A percentile compares a stretch with the other conserved stretches of the same genome.
phyloP scores from a whole-genome alignment of 2,888 invertebrate genomes.

The Napeogenes inachia region DNA sequence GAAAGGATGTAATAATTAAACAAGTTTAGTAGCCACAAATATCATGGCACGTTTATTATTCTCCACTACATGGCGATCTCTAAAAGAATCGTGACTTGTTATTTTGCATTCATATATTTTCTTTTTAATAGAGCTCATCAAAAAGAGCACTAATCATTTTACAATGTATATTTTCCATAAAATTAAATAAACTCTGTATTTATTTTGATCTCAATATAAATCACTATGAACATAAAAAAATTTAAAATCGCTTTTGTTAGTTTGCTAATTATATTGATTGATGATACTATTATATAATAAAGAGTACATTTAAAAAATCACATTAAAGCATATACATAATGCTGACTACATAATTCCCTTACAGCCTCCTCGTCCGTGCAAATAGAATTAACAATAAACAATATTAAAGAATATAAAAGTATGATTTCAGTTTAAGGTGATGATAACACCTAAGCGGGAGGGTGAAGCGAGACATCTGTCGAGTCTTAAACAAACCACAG shows the following conservation, averaged over 20 bases:
- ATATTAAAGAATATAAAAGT: constrained; percentile 46
- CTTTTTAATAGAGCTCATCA: constrained; percentile 70
- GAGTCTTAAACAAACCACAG: neutral
- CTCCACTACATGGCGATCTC: constrained; percentile 79
- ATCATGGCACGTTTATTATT: constrained; percentile 80
- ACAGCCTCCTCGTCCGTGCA: constrained; percentile 60
- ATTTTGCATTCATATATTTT: constrained; percentile 74
- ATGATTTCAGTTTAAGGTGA: constrained; percentile 46
- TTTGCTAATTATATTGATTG: constrained; percentile 75
- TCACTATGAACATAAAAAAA: constrained; percentile 73
- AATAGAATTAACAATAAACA: constrained; percentile 66
- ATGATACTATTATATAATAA: constrained; percentile 77
- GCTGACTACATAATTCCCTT: constrained; percentile 76
- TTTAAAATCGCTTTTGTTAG: constrained; percentile 69
- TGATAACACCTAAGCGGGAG: constrained; percentile 35
- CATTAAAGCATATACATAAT: constrained; percentile 79
- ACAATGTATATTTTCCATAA: constrained; percentile 74
- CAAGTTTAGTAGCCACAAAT: constrained; percentile 70
- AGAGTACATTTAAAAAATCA: constrained; percentile 79
- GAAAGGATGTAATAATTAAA: constrained; percentile 44
- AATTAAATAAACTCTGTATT: constrained; percentile 78
- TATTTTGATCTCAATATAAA: constrained; percentile 75
- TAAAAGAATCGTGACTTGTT: constrained; percentile 79
- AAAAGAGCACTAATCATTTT: constrained; percentile 70
- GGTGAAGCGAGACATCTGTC: neutral